phyloP scores from a whole-genome alignment of 2,797 vertebrate genomes.

The Emys orbicularis region DNA sequence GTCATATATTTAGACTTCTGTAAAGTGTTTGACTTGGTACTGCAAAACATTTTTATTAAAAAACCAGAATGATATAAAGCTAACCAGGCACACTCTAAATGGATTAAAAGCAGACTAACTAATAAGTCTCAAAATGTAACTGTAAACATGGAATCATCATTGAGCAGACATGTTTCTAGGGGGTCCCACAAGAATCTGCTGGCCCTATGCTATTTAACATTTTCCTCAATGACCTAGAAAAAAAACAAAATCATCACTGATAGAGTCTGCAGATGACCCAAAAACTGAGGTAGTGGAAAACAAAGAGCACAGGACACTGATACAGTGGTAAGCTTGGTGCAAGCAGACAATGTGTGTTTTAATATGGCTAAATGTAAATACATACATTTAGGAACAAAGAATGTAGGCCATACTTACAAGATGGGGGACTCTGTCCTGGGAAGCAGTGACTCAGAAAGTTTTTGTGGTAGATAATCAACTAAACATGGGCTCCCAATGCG shows the following conservation, averaged over 20 bases:
- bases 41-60: not conserved
- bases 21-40: not conserved
- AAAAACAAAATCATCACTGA: not conserved
- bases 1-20: not conserved
- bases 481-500: not conserved
- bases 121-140: not conserved
- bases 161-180: not conserved
- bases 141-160: not conserved
- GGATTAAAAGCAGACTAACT: not conserved
- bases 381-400: not conserved
- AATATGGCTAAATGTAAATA: not conserved
- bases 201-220: not conserved
- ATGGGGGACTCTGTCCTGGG: not conserved
- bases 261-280: not conserved
- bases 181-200: not conserved
- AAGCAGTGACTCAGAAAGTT: not conserved
- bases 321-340: not conserved
- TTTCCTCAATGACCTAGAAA: not conserved
- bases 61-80: not conserved
- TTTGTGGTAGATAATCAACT: not conserved
- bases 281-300: not conserved
- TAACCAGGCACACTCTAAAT: not conserved
- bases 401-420: not conserved
- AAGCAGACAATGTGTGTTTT: too few species aligned
- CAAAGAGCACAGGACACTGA: not conserved